Evolutionary conservation across 1,140 invertebrate species (phyloP).

Genomic region (Metopolophium dirhodum): DNA sequence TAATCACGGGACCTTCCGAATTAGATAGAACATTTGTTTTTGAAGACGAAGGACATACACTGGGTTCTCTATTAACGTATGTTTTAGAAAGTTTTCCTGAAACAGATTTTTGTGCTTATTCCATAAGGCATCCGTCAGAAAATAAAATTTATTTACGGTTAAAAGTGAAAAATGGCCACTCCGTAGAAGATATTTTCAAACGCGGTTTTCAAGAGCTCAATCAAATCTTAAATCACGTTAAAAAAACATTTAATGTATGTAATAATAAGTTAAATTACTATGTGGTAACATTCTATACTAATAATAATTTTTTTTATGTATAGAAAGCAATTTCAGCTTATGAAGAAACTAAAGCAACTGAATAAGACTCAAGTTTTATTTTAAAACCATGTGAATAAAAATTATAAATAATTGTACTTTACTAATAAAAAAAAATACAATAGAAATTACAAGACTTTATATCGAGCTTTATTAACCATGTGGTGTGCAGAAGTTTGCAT

Average conservation of each 20-base stretch:
- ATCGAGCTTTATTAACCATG: slow-evolving; percentile 89
- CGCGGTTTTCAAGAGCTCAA: slow-evolving; percentile 54
- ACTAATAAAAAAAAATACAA: neutral
- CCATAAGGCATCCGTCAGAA: slow-evolving; percentile 57
- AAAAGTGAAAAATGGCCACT: slow-evolving; percentile 55
- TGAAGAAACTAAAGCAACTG: slow-evolving; percentile 20
- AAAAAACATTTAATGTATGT: slow-evolving; percentile 56
- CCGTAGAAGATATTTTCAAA: slow-evolving; percentile 56
- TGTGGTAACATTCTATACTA: neutral
- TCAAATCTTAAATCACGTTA: slow-evolving; percentile 47
- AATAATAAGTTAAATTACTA: neutral
- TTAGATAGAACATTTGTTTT: slow-evolving; percentile 56
- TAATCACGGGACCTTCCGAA: neutral
- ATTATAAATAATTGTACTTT: slow-evolving; percentile 4
- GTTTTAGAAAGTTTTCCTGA: slow-evolving; percentile 57
- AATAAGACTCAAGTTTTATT: slow-evolving; percentile 1
- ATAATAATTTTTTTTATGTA: slow-evolving; percentile 12
- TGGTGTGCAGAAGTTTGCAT: slow-evolving; percentile 86
- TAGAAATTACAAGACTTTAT: slow-evolving; percentile 84
- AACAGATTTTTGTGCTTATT: slow-evolving; percentile 57
- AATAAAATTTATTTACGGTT: slow-evolving; percentile 56
- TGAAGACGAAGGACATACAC: slow-evolving; percentile 58
- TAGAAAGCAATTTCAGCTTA: slow-evolving; percentile 32
- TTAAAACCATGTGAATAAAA: slow-evolving; percentile 12
- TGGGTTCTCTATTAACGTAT: slow-evolving; percentile 54